These are phyloP conservation scores for Anaspis maculata DNA, from an alignment of 2,888 invertebrate species.

Conservation along the genomic window DNA sequence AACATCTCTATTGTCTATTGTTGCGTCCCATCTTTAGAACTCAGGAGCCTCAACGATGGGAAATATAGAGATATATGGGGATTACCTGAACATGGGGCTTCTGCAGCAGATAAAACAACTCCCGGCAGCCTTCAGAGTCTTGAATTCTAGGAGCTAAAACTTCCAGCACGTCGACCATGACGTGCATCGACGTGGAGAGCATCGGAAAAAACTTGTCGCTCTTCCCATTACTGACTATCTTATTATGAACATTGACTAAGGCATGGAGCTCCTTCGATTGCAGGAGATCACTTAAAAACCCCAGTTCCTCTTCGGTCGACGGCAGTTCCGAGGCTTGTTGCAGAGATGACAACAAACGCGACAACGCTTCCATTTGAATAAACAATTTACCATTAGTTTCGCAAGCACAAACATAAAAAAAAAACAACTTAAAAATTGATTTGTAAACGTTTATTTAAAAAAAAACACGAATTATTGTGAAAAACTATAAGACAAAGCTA, in stretches of 20 bases:
- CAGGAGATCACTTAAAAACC: conserved; percentile 73
- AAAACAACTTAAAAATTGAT: conserved; percentile 4
- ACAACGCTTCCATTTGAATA: no score
- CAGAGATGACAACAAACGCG: conserved; percentile 70
- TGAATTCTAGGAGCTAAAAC: conserved; percentile 60
- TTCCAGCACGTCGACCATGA: conserved; percentile 68
- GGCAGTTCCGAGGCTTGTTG: conserved; percentile 67
- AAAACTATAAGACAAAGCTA: no score
- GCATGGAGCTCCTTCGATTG: conserved; percentile 85
- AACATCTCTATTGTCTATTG: no score
- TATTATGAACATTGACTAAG: conserved; percentile 83
- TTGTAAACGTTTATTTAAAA: conserved; percentile 2
- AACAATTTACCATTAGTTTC: conserved; percentile 1
- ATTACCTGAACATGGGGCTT: conserved; percentile 79
- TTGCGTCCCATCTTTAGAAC: no score
- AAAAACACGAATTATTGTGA: no score
- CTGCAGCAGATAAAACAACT: conserved; percentile 72
- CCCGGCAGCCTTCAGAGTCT: conserved; percentile 66
- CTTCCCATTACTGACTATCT: conserved; percentile 73
- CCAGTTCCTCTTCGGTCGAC: conserved; percentile 76
- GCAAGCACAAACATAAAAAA: conserved; percentile 5
- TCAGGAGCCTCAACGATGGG: no score
- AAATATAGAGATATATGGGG: no score
- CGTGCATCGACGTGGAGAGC: conserved; percentile 77
- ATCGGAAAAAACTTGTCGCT: conserved; percentile 80